Evolutionary conservation across 1,140 invertebrate species (phyloP).

Genomic region (Leucophenga varia): DNA sequence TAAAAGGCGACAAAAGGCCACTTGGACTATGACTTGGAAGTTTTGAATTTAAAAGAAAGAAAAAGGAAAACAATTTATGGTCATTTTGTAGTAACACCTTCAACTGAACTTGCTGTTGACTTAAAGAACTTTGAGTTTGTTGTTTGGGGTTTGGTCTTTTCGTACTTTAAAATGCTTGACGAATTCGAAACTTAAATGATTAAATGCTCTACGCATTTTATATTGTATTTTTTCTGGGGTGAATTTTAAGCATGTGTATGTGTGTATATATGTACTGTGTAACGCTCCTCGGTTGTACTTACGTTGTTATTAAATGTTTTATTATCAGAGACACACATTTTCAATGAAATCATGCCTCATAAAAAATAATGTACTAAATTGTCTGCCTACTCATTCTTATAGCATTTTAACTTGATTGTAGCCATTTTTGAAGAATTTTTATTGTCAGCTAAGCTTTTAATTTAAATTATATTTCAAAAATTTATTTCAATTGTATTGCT

Average conservation of each 20-base stretch:
- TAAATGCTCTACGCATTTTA: conserved; percentile 35
- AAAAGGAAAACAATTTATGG: conserved; percentile 16
- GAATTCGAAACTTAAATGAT: conserved; percentile 42
- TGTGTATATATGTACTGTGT: too few species aligned
- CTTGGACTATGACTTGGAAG: conserved; percentile 26
- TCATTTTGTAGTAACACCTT: not conserved
- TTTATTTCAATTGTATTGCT: too few species aligned
- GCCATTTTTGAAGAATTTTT: conserved; percentile 31
- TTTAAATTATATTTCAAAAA: conserved; percentile 45
- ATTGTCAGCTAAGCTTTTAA: conserved; percentile 48
- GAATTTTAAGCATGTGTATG: too few species aligned
- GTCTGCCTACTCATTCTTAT: too few species aligned
- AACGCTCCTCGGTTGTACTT: too few species aligned
- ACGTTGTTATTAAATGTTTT: conserved; percentile 51
- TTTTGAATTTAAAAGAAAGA: too few species aligned
- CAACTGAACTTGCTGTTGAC: conserved; percentile 9
- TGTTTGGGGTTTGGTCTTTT: conserved; percentile 1
- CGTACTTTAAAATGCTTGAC: conserved; percentile 33
- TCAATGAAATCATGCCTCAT: too few species aligned
- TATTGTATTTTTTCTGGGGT: conserved; percentile 4
- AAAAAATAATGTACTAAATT: too few species aligned
- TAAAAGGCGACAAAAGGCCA: conserved; percentile 52
- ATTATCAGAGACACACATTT: conserved; percentile 28
- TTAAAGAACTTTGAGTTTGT: conserved; percentile 4
- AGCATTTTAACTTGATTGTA: conserved; percentile 30